Percentiles rank a stretch among this genome's conserved stretches.
Conservation (phyloP, 2,113 vertebrate species). For the Formicarius rufipectus region DNA sequence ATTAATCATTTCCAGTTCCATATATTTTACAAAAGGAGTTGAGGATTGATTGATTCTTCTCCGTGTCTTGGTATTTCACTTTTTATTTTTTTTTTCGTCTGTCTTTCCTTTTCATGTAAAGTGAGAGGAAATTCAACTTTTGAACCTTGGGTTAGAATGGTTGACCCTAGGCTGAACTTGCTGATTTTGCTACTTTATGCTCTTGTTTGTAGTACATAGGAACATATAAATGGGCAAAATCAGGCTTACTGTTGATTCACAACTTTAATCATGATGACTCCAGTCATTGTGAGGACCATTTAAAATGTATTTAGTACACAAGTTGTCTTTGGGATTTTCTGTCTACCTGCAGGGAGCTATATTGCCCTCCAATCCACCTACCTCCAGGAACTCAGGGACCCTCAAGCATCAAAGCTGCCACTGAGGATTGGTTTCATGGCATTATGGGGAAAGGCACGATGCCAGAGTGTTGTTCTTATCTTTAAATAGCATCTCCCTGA, state of each 20-base stretch:
- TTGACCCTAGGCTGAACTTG: background rate
- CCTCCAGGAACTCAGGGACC: background rate
- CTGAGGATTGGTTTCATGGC: background rate
- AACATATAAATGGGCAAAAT: background rate
- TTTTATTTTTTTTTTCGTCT: background rate
- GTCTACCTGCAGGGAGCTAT: background rate
- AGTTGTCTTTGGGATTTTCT: background rate
- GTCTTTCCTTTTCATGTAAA: background rate
- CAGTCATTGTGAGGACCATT: background rate
- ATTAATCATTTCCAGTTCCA: background rate
- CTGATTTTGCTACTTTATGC: background rate
- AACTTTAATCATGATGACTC: background rate
- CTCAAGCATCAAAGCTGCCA: conserved; percentile 13
- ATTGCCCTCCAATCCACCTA: background rate
- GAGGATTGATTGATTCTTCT: background rate
- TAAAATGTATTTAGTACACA: background rate
- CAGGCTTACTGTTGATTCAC: background rate
- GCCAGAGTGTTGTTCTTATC: conserved; percentile 3
- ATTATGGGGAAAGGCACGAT: background rate
- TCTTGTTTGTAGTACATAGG: background rate
- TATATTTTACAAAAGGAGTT: background rate
- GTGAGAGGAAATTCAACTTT: background rate
- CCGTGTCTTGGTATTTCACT: background rate
- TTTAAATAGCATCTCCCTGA: conserved; percentile 9
- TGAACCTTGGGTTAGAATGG: background rate